Evolutionary conservation across 2,113 vertebrate genomes (phyloP).

Genomic region (Caretta caretta): DNA sequence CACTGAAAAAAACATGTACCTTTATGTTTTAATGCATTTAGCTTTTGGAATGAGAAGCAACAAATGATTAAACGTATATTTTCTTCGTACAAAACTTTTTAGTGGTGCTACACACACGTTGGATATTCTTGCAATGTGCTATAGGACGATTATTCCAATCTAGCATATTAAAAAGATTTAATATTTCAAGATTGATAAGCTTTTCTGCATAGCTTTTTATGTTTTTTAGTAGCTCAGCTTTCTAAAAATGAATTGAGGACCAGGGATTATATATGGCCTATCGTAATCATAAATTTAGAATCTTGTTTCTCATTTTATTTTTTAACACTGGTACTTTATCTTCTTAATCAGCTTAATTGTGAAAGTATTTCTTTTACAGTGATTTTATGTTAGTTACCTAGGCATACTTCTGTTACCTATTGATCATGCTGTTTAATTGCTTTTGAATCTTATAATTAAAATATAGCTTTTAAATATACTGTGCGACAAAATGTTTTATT

Average conservation of each 20-base stretch:
- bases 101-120: not conserved
- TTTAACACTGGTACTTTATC: not conserved
- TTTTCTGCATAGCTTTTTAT: not conserved
- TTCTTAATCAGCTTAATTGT: not conserved
- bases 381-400: not conserved
- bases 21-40: not conserved
- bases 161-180: not conserved
- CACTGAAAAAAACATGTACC: not conserved
- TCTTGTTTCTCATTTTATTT: not conserved
- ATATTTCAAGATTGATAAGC: not conserved
- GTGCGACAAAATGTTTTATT: not conserved
- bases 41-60: too few species aligned
- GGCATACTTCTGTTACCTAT: slow-evolving; percentile 5
- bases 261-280: not conserved
- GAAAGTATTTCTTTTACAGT: not conserved
- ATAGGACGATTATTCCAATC: not conserved
- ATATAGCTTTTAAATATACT: not conserved
- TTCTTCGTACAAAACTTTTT: not conserved
- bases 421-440: not conserved
- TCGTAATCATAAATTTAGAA: not conserved
- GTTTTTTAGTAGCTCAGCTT: not conserved
- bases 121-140: not conserved
- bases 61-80: not conserved
- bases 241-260: not conserved
- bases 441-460: not conserved